phyloP scores from a whole-genome alignment of 2,797 vertebrate genomes.

The Natrix natrix region DNA sequence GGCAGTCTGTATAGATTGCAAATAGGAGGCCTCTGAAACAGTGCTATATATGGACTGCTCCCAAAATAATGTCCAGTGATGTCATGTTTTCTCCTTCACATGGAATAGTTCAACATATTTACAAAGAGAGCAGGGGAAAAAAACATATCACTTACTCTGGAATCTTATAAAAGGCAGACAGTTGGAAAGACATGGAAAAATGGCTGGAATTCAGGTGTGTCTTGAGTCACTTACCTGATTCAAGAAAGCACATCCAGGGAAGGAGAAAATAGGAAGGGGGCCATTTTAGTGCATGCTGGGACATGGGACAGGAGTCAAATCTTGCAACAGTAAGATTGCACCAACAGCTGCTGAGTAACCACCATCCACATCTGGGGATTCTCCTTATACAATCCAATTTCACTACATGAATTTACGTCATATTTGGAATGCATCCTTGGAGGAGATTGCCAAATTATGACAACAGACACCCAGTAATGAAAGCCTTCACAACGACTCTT shows the following conservation, averaged over 20 bases:
- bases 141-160: background rate
- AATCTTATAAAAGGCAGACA: background rate
- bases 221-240: background rate
- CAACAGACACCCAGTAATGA: conserved; percentile 1
- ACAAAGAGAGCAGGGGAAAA: background rate
- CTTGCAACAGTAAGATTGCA: background rate
- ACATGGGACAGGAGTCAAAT: background rate
- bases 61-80: background rate
- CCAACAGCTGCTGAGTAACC: background rate
- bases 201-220: background rate
- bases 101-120: background rate
- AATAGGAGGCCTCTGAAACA: background rate
- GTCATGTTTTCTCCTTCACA: background rate
- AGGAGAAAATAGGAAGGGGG: background rate
- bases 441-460: background rate
- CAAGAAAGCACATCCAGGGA: background rate
- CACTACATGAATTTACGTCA: background rate
- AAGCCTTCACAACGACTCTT: background rate
- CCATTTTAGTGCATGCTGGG: background rate
- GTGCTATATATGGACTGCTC: background rate
- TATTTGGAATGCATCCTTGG: background rate
- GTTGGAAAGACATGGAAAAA: background rate
- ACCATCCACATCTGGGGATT: background rate
- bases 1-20: background rate
- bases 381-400: background rate